phyloP scores from a whole-genome alignment of 2,888 invertebrate species.

The Melitaea athalia region DNA sequence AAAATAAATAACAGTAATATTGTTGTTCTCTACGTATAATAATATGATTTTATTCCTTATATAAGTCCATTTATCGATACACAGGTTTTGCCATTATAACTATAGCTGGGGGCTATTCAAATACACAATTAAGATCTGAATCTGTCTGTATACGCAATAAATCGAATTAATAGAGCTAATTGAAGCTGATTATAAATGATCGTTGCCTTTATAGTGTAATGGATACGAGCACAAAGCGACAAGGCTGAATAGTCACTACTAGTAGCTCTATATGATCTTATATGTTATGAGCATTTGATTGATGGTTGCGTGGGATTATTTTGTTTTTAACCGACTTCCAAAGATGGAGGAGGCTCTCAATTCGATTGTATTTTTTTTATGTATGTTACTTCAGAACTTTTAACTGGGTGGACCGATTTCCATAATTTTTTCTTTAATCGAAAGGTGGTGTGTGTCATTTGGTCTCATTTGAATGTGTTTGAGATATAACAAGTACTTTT shows the following conservation, averaged over 20 bases:
- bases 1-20: too few relatives aligned
- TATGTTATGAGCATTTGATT: neutral
- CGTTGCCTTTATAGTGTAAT: constrained; percentile 31
- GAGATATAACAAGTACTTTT: too few relatives aligned
- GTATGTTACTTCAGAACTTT: too few relatives aligned
- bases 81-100: neutral
- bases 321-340: too few relatives aligned
- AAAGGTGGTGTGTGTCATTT: too few relatives aligned
- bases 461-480: too few relatives aligned
- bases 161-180: constrained; percentile 33
- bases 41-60: neutral
- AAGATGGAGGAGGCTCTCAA: too few relatives aligned
- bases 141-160: constrained; percentile 17
- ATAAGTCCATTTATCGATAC: neutral
- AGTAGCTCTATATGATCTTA: neutral
- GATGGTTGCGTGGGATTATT: neutral
- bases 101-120: neutral
- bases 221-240: constrained; percentile 19
- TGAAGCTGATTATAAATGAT: constrained; percentile 32
- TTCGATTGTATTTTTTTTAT: too few relatives aligned
- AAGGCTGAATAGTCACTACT: neutral
- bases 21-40: too few relatives aligned
- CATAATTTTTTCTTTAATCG: too few relatives aligned
- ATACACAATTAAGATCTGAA: constrained; percentile 7
- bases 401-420: too few relatives aligned